Conservation (phyloP, 2,113 vertebrate species). For the Rhegmatorhina hoffmannsi region DNA sequence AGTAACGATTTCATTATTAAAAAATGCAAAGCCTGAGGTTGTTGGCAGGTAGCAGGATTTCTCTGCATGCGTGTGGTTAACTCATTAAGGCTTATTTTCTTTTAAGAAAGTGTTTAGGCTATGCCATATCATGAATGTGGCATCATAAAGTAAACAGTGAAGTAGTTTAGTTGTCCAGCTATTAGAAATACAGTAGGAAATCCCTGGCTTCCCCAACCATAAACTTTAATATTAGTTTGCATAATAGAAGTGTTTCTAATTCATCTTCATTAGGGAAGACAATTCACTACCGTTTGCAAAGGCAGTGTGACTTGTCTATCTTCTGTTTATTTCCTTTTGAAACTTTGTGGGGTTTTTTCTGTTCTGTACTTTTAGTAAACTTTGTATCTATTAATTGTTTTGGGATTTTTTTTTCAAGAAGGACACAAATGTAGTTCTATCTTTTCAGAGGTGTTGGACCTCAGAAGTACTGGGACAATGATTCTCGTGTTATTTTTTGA, state of each 20-base stretch:
- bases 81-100: slow-evolving; percentile 53
- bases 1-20: slow-evolving; percentile 58
- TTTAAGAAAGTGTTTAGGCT: slow-evolving; percentile 34
- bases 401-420: not conserved
- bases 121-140: slow-evolving; percentile 28
- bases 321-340: not conserved
- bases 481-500: not conserved
- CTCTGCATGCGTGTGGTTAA: slow-evolving; percentile 48
- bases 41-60: slow-evolving; percentile 55
- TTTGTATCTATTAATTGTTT: not conserved
- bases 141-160: slow-evolving; percentile 54
- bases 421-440: not conserved
- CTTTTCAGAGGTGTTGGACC: not conserved
- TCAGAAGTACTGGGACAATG: not conserved
- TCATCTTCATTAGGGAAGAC: not conserved
- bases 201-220: slow-evolving; percentile 28
- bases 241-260: slow-evolving; percentile 44
- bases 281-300: not conserved
- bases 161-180: slow-evolving; percentile 46
- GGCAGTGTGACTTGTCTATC: not conserved
- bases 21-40: slow-evolving; percentile 55
- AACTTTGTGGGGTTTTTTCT: not conserved
- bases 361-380: not conserved
- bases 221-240: slow-evolving; percentile 42
- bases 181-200: slow-evolving; percentile 24